Base-by-base conservation (phyloP, 2,888 invertebrate species). In the Papilio protenor region DNA sequence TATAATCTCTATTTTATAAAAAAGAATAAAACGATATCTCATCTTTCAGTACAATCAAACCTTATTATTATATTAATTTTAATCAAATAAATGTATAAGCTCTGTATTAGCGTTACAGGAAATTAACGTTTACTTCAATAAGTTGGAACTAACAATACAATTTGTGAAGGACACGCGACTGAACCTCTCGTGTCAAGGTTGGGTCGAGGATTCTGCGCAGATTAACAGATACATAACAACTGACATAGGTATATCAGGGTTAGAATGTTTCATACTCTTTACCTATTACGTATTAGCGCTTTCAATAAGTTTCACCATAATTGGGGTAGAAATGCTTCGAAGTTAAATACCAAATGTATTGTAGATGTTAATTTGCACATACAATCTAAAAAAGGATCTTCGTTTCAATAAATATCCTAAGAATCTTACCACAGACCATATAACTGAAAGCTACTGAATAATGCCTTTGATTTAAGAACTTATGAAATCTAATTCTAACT, bases 191-290 rank as follows among this genome's bases (percentile, higher is more conserved):
- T 84, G 94, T 93, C 94, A 94, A 94, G 94, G 94, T 85, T 90
- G 88, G 92, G 94, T 86, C 93, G 86, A 85, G 88, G 94, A 93
- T 92, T 94, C 93, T 94, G 94, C 94, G 94, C 94, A 93, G 85
- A 85, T 77, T 74, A 73, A 70, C 72, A 75, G 77, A 77, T 69
- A 79, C 82, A 79, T 81, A 82, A 71, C 57, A 77, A 76, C 81
- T 45, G 18, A 66, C 66, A 21, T 0, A 40, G 40, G 40, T 45
- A 21, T 11, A 66, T 12, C n/a, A 66, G 12, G 40, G n/a, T 45
- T 40, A 66, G 21, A 66, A 66, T 69, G n/a, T 69, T 69, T 14
- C 66, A 45, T 45, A 45, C 45, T 40, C 40, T n/a, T 66, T 12
- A 45, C 45, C 18, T 66, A 21, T 69, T 14, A 69, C 40, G 2